Evolutionary conservation across 2,797 vertebrate species (phyloP).

Genomic region (Eleutherodactylus coqui): DNA sequence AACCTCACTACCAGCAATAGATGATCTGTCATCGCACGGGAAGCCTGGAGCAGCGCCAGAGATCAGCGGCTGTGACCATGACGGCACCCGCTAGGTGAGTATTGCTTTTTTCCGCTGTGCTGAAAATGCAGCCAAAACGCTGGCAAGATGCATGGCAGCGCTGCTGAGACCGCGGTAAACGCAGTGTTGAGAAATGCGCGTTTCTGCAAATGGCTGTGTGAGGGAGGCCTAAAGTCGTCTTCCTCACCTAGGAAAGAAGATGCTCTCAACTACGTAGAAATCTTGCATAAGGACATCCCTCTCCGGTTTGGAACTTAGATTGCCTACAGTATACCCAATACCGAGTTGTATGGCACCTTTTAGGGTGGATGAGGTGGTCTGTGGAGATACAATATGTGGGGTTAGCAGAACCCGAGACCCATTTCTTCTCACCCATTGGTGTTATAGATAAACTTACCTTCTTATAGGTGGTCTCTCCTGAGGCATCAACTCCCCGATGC

Average conservation of each 20-base stretch:
- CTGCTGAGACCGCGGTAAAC: too few relatives aligned
- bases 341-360: conserved; percentile 96
- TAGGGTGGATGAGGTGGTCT: conserved; percentile 97
- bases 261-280: conserved; percentile 97
- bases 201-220: too few relatives aligned
- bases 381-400: conserved; percentile 43
- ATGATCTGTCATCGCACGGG: too few relatives aligned
- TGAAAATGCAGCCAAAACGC: too few relatives aligned
- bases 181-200: too few relatives aligned
- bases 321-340: conserved; percentile 97
- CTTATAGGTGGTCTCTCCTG: conserved; percentile 97
- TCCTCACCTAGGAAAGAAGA: conserved; percentile 93
- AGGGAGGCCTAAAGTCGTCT: background rate
- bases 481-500: conserved; percentile 94
- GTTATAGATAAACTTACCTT: conserved; percentile 79
- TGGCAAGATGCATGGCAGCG: too few relatives aligned
- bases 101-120: too few relatives aligned
- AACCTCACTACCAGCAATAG: too few relatives aligned
- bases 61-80: too few relatives aligned
- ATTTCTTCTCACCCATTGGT: background rate
- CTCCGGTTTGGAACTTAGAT: conserved; percentile 97
- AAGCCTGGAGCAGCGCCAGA: too few relatives aligned
- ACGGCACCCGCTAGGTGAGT: too few relatives aligned
- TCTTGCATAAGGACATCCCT: conserved; percentile 98
- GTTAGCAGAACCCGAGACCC: background rate